Evolutionary conservation across 2,888 invertebrate genomes (phyloP).

Genomic region (Drosophila melanosoma): DNA sequence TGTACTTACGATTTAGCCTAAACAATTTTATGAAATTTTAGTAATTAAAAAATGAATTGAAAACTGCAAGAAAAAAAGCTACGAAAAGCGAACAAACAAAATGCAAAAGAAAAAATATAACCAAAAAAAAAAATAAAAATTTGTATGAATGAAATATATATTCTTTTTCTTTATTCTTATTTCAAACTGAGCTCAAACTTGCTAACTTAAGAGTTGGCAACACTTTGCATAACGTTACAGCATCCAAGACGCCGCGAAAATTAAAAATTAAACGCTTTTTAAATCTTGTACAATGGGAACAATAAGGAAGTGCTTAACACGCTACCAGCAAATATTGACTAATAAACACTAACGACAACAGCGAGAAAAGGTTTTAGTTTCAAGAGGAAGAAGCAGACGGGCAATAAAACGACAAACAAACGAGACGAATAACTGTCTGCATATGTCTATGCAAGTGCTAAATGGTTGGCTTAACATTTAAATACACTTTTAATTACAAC

Average conservation of each 20-base stretch:
- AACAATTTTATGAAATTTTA: slow-evolving; percentile 82
- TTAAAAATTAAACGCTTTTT: neutral
- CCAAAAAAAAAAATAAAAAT: slow-evolving; percentile 80
- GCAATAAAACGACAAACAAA: slow-evolving; percentile 6
- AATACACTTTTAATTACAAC: slow-evolving; percentile 59
- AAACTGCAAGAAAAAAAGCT: slow-evolving; percentile 62
- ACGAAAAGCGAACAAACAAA: slow-evolving; percentile 67
- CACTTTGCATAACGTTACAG: neutral
- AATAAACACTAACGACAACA: slow-evolving; percentile 30
- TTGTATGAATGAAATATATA: slow-evolving; percentile 81
- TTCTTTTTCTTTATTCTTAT: slow-evolving; percentile 38
- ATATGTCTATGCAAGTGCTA: neutral
- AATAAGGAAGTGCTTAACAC: slow-evolving; percentile 30
- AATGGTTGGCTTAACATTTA: slow-evolving; percentile 27
- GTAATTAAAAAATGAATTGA: slow-evolving; percentile 79
- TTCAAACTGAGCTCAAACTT: slow-evolving; percentile 14
- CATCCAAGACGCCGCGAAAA: neutral
- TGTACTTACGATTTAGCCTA: slow-evolving; percentile 81
- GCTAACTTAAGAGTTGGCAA: slow-evolving; percentile 13
- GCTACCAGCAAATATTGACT: slow-evolving; percentile 29
- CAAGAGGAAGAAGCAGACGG: neutral
- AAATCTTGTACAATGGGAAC: slow-evolving; percentile 16
- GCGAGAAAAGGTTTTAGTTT: slow-evolving; percentile 4
- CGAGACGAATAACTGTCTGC: neutral
- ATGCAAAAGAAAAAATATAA: slow-evolving; percentile 70